phyloP scores from a whole-genome alignment of 2,113 vertebrate species.

The Marmota flaviventris region DNA sequence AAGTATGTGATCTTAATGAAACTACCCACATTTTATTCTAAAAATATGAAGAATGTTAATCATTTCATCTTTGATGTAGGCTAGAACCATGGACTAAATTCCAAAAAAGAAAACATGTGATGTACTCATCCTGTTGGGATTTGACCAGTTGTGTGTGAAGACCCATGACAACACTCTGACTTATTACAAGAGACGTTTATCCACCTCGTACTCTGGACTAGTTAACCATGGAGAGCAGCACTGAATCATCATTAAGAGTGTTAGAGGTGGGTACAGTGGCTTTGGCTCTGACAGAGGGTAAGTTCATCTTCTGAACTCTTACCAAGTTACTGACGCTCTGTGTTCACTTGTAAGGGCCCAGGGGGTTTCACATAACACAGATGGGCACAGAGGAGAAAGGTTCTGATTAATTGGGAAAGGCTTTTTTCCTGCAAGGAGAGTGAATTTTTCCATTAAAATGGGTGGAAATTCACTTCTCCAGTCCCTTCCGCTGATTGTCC shows the following conservation, averaged over 20 bases:
- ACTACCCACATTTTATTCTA: background rate
- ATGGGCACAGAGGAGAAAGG: background rate
- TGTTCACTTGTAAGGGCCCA: background rate
- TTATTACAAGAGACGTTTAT: background rate
- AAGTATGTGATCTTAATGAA: background rate
- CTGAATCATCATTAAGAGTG: background rate
- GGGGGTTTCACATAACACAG: background rate
- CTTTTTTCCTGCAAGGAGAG: background rate
- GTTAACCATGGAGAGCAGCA: background rate
- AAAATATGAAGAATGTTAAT: background rate
- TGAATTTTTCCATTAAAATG: background rate
- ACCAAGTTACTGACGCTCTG: background rate
- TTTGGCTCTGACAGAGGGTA: background rate
- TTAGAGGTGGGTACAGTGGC: background rate
- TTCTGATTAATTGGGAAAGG: background rate
- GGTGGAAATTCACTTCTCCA: background rate
- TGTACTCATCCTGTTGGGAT: background rate
- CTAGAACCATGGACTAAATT: background rate
- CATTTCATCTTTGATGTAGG: background rate
- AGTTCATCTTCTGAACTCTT: slow-evolving; percentile 12
- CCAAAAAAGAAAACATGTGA: too few relatives aligned
- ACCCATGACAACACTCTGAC: background rate
- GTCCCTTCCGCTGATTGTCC: background rate
- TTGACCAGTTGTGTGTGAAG: background rate
- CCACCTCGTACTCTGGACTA: background rate